These are phyloP conservation scores for Hypotaenidia okinawae DNA, from an alignment of 2,797 vertebrate species.

Conservation along the genomic window DNA sequence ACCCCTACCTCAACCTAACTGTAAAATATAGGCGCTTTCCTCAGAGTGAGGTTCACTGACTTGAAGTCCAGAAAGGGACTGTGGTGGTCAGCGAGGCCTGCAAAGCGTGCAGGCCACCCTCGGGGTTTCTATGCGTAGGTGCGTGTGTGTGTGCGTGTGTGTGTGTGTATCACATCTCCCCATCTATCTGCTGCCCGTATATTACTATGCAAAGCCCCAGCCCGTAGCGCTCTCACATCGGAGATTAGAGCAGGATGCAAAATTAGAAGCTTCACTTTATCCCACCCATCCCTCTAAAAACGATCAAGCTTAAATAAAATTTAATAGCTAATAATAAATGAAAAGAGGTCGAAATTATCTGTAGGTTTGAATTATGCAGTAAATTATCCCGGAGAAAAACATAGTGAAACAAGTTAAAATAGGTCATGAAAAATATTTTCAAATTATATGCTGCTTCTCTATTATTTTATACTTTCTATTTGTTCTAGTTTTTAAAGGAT, in stretches of 20 bases:
- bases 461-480: neutral
- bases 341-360: conserved; percentile 18
- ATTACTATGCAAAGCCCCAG: conserved; percentile 13
- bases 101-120: neutral
- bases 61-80: neutral
- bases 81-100: neutral
- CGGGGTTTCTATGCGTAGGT: neutral
- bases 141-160: neutral
- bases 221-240: neutral
- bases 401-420: neutral
- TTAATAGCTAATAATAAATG: conserved; percentile 24
- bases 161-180: neutral
- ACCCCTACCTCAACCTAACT: neutral
- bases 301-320: conserved; percentile 24
- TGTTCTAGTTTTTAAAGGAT: neutral
- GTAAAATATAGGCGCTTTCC: neutral
- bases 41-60: neutral
- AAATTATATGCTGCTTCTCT: neutral
- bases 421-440: neutral
- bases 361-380: conserved; percentile 14
- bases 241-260: conserved; percentile 25
- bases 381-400: neutral
- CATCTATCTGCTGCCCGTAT: neutral
- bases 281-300: conserved; percentile 1
- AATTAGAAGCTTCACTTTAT: conserved; percentile 37